phyloP scores from a whole-genome alignment of 1,140 invertebrate genomes.

The Cotesia vestalis region DNA sequence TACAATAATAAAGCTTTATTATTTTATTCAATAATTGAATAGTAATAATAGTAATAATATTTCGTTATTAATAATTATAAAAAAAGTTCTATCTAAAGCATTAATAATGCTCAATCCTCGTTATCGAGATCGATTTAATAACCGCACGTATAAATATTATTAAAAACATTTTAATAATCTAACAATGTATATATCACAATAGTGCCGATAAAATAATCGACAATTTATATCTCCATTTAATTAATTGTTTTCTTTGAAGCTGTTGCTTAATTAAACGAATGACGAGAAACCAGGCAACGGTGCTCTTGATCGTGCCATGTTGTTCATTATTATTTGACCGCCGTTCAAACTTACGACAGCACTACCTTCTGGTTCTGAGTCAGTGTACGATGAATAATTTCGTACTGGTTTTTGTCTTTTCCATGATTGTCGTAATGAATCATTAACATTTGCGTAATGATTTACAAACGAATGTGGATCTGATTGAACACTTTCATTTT shows the following conservation, averaged over 20 bases:
- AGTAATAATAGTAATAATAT: neutral
- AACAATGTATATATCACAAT: conserved; percentile 28
- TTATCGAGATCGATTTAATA: conserved; percentile 6
- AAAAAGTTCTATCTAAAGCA: conserved; percentile 18
- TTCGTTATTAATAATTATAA: too few relatives aligned
- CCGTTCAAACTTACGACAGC: conserved; percentile 93
- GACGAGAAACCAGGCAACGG: conserved; percentile 96
- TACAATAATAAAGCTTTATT: conserved; percentile 7
- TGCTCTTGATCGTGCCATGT: conserved; percentile 93
- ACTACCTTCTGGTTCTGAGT: conserved; percentile 91
- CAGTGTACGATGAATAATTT: conserved; percentile 91
- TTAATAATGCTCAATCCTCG: neutral
- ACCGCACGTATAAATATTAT: conserved; percentile 15
- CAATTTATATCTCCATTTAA: conserved; percentile 6
- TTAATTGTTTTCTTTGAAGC: neutral
- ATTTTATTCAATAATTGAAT: neutral
- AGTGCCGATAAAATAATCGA: conserved; percentile 5
- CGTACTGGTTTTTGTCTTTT: conserved; percentile 88
- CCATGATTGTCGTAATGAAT: conserved; percentile 93
- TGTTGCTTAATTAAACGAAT: conserved; percentile 80
- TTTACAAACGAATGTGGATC: conserved; percentile 95
- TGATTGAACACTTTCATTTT: conserved; percentile 90
- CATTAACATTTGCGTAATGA: conserved; percentile 96
- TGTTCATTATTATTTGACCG: conserved; percentile 96
- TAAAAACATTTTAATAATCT: conserved; percentile 2